phyloP scores from a whole-genome alignment of 2,797 vertebrate genomes.

The Hybognathus amarus region DNA sequence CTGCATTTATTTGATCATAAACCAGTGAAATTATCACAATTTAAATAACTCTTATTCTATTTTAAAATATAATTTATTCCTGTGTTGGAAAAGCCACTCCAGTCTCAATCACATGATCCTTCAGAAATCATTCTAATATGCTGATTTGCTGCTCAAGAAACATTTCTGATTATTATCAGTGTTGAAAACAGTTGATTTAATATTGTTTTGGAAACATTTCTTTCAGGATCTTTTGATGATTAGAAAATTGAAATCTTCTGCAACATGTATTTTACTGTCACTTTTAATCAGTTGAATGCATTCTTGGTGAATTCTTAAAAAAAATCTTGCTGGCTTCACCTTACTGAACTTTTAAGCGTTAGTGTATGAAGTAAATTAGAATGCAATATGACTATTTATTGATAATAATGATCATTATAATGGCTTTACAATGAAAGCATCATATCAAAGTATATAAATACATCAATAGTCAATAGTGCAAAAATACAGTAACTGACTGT shows the following conservation, averaged over 20 bases:
- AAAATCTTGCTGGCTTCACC: neutral
- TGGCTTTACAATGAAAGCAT: neutral
- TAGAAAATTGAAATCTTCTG: neutral
- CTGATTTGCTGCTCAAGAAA: neutral
- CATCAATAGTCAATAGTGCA: too few species aligned
- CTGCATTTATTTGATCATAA: neutral
- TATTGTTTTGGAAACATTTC: neutral
- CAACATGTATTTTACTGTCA: neutral
- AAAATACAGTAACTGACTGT: neutral
- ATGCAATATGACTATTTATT: neutral
- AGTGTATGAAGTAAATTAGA: neutral
- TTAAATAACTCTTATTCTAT: neutral
- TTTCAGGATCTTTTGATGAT: neutral
- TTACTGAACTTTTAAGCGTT: neutral
- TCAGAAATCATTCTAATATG: neutral
- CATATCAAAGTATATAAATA: too few species aligned
- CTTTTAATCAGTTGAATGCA: neutral
- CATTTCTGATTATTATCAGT: neutral
- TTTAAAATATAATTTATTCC: neutral
- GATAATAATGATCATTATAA: neutral
- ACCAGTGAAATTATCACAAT: neutral
- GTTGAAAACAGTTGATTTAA: neutral
- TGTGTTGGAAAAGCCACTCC: neutral
- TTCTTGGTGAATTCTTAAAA: neutral
- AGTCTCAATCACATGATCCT: neutral